Base-by-base conservation (phyloP, 2,888 invertebrate genomes). In the Habroteleia sp. region DNA sequence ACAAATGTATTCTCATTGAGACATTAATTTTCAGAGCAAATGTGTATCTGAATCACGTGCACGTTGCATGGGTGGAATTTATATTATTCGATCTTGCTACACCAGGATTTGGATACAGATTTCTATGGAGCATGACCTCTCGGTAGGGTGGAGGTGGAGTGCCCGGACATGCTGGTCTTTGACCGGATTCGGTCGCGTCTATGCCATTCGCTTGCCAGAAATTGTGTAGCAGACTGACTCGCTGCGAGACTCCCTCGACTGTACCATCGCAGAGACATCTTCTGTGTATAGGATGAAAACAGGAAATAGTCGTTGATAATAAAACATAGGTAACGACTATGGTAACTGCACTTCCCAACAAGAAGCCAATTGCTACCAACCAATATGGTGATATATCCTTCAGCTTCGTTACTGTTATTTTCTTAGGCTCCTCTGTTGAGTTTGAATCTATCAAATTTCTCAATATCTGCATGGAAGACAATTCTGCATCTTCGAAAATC, bases 131-230 rank as follows among this genome's bases (percentile, higher is more conserved):
- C 77, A 88, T 83, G 20, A 88, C 88, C 23, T 88, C 88, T 7
- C 84, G 81, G 60, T 88, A 88, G 0, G 87, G 83, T 0, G 88
- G 88, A 0, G 88, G 88, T 1, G 88, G 88, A 7, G 87, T 88
- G 10, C 81, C 85, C 0, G 86, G 85, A 60, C 85, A 85, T 7
- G 81, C 76, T 3, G 74, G 77, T 13, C 79, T 71, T 6, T 73
- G 50, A 8, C 56, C 52, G 3, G 42, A 33, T 2, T 77, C 78
- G 1, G 69, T 63, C 23, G 33, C 25, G 1, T 62, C 62, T 0
- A 37, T 33, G n/a, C 72, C 73, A 17, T 71, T 71, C n/a, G 73
- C 46, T 8, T 78, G 77, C 78, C 79, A 81, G 5, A 77, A 39
- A 78, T 82, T 77, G 27, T 78, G 76, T 4, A 87, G 52, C 10